Conservation (phyloP, 30 jellyfish, hydroid and myxozoan species). For the Phacellophora camtschatica region DNA sequence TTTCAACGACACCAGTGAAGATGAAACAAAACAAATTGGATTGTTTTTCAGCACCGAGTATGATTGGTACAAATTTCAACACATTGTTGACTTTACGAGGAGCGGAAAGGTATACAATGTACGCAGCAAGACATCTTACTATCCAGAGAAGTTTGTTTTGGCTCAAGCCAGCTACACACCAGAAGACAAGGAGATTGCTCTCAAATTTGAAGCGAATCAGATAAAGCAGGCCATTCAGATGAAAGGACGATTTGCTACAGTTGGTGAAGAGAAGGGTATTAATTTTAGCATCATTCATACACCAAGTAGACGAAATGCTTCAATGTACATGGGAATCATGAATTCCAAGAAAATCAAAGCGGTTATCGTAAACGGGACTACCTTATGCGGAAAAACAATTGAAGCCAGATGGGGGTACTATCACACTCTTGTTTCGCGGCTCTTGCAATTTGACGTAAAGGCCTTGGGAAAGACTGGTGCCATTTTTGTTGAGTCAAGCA, state of each 20-base stretch:
- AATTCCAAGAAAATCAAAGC: conserved; percentile 39
- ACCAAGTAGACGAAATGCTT: conserved; percentile 48
- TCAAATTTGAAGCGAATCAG: conserved; percentile 83
- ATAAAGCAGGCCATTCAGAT: conserved; percentile 69
- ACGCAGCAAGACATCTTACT: conserved; percentile 79
- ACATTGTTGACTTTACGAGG: conserved; percentile 62
- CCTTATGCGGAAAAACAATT: conserved; percentile 16
- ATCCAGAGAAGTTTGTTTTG: conserved; percentile 76
- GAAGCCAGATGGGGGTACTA: conserved; percentile 48
- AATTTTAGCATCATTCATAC: conserved; percentile 73
- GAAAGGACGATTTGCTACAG: conserved; percentile 62
- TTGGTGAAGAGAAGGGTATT: conserved; percentile 64
- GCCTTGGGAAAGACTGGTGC: conserved; percentile 45
- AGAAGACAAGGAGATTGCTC: conserved; percentile 49
- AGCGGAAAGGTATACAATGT: conserved; percentile 52
- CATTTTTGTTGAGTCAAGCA: conserved; percentile 10
- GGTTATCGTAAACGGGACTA: conserved; percentile 34
- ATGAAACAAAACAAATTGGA: conserved; percentile 56
- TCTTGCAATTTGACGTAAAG: conserved; percentile 14
- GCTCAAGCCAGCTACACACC: conserved; percentile 70
- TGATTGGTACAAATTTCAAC: conserved; percentile 94
- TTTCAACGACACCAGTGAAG: conserved; percentile 60
- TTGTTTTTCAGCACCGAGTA: conserved; percentile 62
- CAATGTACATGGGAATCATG: conserved; percentile 72
- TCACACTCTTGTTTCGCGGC: conserved; percentile 10